Evolutionary conservation across 2,113 vertebrate genomes (phyloP).

Genomic region (sheep (Ovis aries)): ARS-UI_Ramb_v3.0 NC_056064.1:21058001-21058500

Average conservation of each 20-base stretch:
- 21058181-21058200: background rate
- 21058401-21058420: slow-evolving; percentile 27
- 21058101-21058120: slow-evolving; percentile 6
- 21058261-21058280: slow-evolving; percentile 43
- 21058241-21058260: slow-evolving; percentile 27
- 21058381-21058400: slow-evolving; percentile 37
- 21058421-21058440: slow-evolving; percentile 13
- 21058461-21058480: slow-evolving; percentile 15
- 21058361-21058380: slow-evolving; percentile 31
- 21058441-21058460: background rate
- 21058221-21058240: slow-evolving; percentile 1
- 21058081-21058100: background rate
- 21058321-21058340: slow-evolving; percentile 15
- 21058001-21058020: background rate
- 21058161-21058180: background rate
- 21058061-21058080: background rate
- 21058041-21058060: background rate
- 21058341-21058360: background rate
- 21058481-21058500: slow-evolving; percentile 21
- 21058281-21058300: slow-evolving; percentile 21
- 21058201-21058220: slow-evolving; percentile 36
- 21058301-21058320: background rate
- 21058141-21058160: background rate
- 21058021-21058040: background rate
- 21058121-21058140: slow-evolving; percentile 41